Evolutionary conservation across 2,888 invertebrate genomes (phyloP).

Genomic region (Drosophila pegasa): DNA sequence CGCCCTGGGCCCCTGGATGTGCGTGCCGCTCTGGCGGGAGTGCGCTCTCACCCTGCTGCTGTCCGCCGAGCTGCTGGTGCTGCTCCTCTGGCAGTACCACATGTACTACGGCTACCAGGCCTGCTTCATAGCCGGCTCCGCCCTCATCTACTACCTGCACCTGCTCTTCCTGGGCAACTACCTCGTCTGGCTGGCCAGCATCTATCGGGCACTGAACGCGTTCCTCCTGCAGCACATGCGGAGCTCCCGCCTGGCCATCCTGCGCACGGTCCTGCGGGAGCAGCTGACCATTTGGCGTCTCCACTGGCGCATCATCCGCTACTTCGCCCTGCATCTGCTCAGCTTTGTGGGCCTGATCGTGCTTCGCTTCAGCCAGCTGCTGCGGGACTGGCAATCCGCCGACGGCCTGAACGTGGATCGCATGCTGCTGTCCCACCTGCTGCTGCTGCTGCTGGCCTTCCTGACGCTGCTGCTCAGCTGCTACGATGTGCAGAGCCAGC

Average conservation of each 20-base stretch:
- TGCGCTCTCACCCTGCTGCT: slow-evolving; percentile 40
- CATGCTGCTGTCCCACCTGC: slow-evolving; percentile 24
- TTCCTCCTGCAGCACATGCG: slow-evolving; percentile 51
- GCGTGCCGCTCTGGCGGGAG: slow-evolving; percentile 48
- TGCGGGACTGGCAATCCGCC: not conserved
- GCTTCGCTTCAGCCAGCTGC: not conserved
- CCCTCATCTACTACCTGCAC: slow-evolving; percentile 42
- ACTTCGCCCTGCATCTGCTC: slow-evolving; percentile 47
- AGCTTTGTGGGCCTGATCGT: slow-evolving; percentile 40
- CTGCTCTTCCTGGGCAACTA: slow-evolving; percentile 61
- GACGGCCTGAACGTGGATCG: slow-evolving; percentile 36
- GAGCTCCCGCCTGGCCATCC: slow-evolving; percentile 21
- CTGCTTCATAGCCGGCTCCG: slow-evolving; percentile 42
- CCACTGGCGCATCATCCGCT: slow-evolving; percentile 43
- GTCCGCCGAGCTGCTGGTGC: slow-evolving; percentile 27
- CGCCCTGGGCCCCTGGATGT: slow-evolving; percentile 45
- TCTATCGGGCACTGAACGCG: slow-evolving; percentile 50
- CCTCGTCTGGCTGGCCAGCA: slow-evolving; percentile 55
- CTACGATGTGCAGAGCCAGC: slow-evolving; percentile 44
- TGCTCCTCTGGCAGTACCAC: slow-evolving; percentile 53
- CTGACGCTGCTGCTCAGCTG: slow-evolving; percentile 31
- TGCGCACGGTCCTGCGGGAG: slow-evolving; percentile 38
- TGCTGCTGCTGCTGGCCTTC: slow-evolving; percentile 30
- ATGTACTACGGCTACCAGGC: slow-evolving; percentile 59
- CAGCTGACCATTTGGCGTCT: slow-evolving; percentile 32